Evolutionary conservation across 2,888 invertebrate species (phyloP), one percentile per base, ranked within the genome.

Genomic region (Drosophila kambysellisi): DNA sequence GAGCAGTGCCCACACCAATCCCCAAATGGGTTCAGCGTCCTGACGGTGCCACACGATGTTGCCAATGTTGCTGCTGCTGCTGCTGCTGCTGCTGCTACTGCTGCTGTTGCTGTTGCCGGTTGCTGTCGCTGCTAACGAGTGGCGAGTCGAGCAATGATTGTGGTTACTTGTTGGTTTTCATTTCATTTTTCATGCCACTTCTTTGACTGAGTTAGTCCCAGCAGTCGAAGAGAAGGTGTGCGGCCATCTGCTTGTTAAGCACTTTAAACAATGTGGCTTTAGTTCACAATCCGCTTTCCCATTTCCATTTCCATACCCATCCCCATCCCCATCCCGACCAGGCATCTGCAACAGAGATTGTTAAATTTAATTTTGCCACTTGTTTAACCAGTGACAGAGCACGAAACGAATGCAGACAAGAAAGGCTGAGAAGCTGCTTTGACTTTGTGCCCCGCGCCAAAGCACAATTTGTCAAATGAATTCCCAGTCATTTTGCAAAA

Each of bases 321-420:
- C 8, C 0, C 41, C 41, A 43, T n/a, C 7, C 15, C 15, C 25
- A 25, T 25, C 4, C 46, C 46, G 46, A 11, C 9, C 29, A 50
- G 17, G 15, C 17, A n/a, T 41, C 20, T n/a, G 30, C 17, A 29
- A 30, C 29, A 20, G 46, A 81, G 78, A 82, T 83, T 90, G 86
- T 86, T 86, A 89, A 87, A 86, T 90, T 88, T 90, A 86, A 90
- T 90, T 90, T 79, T 89, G 89, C 82, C 88, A 90, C 91, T 90
- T 90, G 87, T 77, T 87, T 84, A 87, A 90, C 91, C 90, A 87
- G 89, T 89, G 90, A 87, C 89, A 83, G 89, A 71, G 81, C 73
- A 72, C 67, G 70, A 72, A 84, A 74, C 74, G 70, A 70, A 64
- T 67, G 60, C 74, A 65, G 87, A 83, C 83, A 81, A 83, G 76